Evolutionary conservation across 2,888 invertebrate genomes (phyloP).

Genomic region (Augiades crinisus): DNA sequence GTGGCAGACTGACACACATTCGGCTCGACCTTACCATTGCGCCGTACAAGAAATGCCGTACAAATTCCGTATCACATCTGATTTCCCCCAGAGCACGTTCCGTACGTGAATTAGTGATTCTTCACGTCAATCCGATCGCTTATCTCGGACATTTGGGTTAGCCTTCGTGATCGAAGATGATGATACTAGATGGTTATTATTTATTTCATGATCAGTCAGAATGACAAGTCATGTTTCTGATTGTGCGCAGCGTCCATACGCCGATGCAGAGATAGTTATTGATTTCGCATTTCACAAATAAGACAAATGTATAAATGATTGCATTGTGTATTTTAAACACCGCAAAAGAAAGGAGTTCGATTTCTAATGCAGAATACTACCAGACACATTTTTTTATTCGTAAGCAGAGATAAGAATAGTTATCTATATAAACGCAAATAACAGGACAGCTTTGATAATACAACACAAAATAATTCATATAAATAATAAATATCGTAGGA

Average conservation of each 20-base stretch:
- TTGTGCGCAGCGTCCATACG: conserved; percentile 37
- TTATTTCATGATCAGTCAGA: conserved; percentile 65
- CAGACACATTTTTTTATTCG: too few species aligned
- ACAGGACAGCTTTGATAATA: too few species aligned
- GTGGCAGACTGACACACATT: conserved; percentile 68
- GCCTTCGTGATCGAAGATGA: conserved; percentile 60
- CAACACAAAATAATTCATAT: too few species aligned
- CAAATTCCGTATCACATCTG: conserved; percentile 28
- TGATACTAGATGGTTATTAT: conserved; percentile 59
- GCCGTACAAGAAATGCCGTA: conserved; percentile 10
- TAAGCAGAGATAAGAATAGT: too few species aligned
- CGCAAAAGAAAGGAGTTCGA: too few species aligned
- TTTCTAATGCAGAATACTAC: too few species aligned
- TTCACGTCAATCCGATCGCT: conserved; percentile 64
- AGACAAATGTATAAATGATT: neutral
- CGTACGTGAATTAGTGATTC: conserved; percentile 56
- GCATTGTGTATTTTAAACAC: neutral
- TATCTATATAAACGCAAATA: too few species aligned
- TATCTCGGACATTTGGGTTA: conserved; percentile 71
- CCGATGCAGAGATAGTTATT: conserved; percentile 27
- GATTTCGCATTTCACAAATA: conserved; percentile 25
- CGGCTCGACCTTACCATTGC: conserved; percentile 43
- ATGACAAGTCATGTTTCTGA: conserved; percentile 62
- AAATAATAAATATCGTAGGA: too few species aligned
- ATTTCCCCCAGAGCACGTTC: conserved; percentile 40